These are phyloP conservation scores for Therioaphis trifolii DNA, from an alignment of 2,888 invertebrate genomes.

Conservation along the genomic window DNA sequence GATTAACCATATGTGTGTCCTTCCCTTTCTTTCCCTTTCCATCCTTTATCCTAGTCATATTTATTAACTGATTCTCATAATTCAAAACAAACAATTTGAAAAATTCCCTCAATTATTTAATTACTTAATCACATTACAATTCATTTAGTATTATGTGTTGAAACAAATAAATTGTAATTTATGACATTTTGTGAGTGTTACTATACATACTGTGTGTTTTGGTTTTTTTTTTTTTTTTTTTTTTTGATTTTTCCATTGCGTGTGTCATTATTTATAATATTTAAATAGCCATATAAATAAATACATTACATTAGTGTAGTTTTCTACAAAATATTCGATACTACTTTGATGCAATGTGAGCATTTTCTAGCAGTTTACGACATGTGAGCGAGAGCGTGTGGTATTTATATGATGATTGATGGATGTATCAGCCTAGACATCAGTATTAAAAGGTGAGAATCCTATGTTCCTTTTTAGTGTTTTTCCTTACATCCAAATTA, in stretches of 20 bases:
- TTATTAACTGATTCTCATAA: slow-evolving; percentile 38
- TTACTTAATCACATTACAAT: slow-evolving; percentile 45
- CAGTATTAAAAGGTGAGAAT: slow-evolving; percentile 60
- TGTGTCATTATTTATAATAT: slow-evolving; percentile 42
- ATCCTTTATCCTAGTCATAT: slow-evolving; percentile 52
- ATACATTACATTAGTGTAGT: slow-evolving; percentile 38
- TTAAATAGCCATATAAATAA: slow-evolving; percentile 30
- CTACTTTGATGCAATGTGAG: slow-evolving; percentile 59
- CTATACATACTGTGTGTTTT: slow-evolving; percentile 52
- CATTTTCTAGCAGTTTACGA: slow-evolving; percentile 60
- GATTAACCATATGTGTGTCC: background rate
- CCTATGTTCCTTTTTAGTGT: slow-evolving; percentile 39
- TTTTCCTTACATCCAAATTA: slow-evolving; percentile 47
- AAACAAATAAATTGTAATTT: slow-evolving; percentile 55
- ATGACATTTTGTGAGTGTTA: slow-evolving; percentile 53
- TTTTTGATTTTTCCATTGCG: slow-evolving; percentile 40
- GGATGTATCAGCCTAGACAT: slow-evolving; percentile 59
- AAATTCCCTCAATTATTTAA: slow-evolving; percentile 21
- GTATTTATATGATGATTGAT: slow-evolving; percentile 58
- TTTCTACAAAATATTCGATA: slow-evolving; percentile 55
- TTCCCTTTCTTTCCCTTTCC: slow-evolving; percentile 18
- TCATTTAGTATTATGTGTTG: slow-evolving; percentile 49
- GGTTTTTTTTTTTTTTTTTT: slow-evolving; percentile 29
- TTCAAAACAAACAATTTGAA: background rate
- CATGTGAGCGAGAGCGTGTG: slow-evolving; percentile 62